Base-by-base conservation (phyloP, 2,797 vertebrate species). In the Hybognathus amarus region DNA sequence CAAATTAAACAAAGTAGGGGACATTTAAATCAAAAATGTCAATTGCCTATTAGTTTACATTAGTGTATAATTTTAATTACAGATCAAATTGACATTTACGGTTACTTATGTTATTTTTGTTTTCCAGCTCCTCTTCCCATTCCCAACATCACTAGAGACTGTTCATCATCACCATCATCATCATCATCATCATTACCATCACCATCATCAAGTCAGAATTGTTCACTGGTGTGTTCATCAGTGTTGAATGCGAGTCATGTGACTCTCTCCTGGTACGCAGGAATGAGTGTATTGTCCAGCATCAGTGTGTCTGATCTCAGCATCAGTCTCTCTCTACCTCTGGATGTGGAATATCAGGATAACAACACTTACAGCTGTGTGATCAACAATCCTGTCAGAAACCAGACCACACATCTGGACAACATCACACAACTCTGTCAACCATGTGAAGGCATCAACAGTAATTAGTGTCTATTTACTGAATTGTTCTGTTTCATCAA, bases 361-460 rank as follows among this genome's bases (percentile, higher is more conserved):
- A 80, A 54, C 0, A 80, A 70, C 52, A 42, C 38, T 2, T 80
- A 80, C 79, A 80, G 24, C 10, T 80, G 79, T 80, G 79, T 70
- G 24, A 0, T 47, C 9, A 33, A 56, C 54, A 71, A 70, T 30
- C n/a, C 67, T 2, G 22, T 71, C 79, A 61, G 0, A 0, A 63
- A 47, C 56, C 69, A 12, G 1, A 73, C 79, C 0, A 2, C 0
- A 45, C 59, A 63, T 64, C 56, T 77, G n/a, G 1, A 22, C n/a
- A n/a, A n/a, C 5, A 47, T 63, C 15, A 30, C 0, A n/a, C n/a
- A n/a, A 13, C 17, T 30, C 18, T 80, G 79, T 42, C 52, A 8
- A 0, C 2, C 30, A 18, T 10, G 11, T 56, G 0, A 0, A 42
- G 22, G 67, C 30, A 33, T 33, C 30, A n/a, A n/a, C n/a, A n/a